Percentiles rank a stretch among this genome's conserved stretches.
These are phyloP conservation scores for Hyppa rectilinea DNA, from an alignment of 2,888 invertebrate genomes.

Conservation along the genomic window DNA sequence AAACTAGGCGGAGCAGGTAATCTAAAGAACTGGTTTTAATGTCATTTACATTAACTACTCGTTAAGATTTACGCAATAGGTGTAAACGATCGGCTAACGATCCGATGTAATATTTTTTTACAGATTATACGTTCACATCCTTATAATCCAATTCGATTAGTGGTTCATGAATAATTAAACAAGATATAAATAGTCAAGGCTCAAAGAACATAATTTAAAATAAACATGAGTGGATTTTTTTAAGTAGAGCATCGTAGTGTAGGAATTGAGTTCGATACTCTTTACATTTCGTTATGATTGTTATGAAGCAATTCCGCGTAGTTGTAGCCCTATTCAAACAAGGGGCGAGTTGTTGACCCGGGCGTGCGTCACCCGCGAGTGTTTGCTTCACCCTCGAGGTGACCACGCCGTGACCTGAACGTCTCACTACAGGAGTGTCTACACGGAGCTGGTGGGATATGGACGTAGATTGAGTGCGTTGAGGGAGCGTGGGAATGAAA, in stretches of 20 bases:
- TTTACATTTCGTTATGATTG: slow-evolving; percentile 44
- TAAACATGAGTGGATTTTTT: neutral
- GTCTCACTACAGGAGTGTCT: slow-evolving; percentile 18
- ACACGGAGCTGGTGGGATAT: neutral
- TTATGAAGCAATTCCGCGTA: slow-evolving; percentile 35
- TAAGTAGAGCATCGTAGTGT: neutral
- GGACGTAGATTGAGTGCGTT: neutral
- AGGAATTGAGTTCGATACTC: no score
- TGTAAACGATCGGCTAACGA: neutral
- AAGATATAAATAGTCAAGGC: neutral
- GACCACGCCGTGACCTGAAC: slow-evolving; percentile 3
- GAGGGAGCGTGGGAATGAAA: neutral
- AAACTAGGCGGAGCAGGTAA: neutral
- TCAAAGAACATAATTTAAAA: neutral
- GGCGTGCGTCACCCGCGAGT: slow-evolving; percentile 58
- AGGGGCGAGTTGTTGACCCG: slow-evolving; percentile 55
- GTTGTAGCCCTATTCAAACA: slow-evolving; percentile 34
- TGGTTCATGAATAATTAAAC: neutral
- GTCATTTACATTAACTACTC: neutral
- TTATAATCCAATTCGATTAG: neutral
- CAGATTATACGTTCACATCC: neutral
- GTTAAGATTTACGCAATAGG: neutral
- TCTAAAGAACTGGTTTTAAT: slow-evolving; percentile 3
- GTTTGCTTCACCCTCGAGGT: slow-evolving; percentile 43
- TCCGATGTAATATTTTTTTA: neutral